A percentile compares a stretch with the other conserved stretches of the same genome.
Conservation (phyloP, 1,140 invertebrate genomes). For the Brachionus calyciflorus region DNA sequence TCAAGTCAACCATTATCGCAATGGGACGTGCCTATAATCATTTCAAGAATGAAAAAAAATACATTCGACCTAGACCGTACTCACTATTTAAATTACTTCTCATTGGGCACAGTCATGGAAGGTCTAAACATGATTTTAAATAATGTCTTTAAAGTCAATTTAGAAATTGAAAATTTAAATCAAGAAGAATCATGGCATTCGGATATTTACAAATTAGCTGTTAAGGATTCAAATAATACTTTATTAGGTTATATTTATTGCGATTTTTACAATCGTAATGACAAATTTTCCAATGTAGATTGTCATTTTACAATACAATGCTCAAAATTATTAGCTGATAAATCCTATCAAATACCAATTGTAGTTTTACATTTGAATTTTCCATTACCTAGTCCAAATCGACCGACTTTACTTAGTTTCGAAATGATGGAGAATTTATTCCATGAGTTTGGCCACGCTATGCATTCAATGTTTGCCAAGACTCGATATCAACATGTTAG, state of each 20-base stretch:
- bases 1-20: background rate
- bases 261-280: constrained; percentile 84
- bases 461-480: constrained; percentile 93
- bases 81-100: constrained; percentile 70
- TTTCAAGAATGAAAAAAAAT: constrained; percentile 15
- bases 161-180: constrained; percentile 70
- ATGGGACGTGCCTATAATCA: constrained; percentile 41
- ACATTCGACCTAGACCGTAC: background rate
- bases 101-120: constrained; percentile 90
- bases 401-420: constrained; percentile 75
- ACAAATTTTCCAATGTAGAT: constrained; percentile 86
- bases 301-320: constrained; percentile 97
- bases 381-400: constrained; percentile 63
- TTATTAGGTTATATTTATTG: constrained; percentile 91
- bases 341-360: constrained; percentile 81
- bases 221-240: constrained; percentile 66
- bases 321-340: constrained; percentile 74
- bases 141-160: constrained; percentile 70
- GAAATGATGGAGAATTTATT: constrained; percentile 85
- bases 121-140: constrained; percentile 81
- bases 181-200: constrained; percentile 78
- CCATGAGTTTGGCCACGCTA: constrained; percentile 98
- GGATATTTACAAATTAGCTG: constrained; percentile 78
- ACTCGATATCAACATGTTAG: constrained; percentile 94
- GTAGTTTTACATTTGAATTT: constrained; percentile 91